Evolutionary conservation across 1,140 invertebrate genomes (phyloP), one percentile per base, ranked within the genome.

Genomic region (Atta cephalotes): DNA sequence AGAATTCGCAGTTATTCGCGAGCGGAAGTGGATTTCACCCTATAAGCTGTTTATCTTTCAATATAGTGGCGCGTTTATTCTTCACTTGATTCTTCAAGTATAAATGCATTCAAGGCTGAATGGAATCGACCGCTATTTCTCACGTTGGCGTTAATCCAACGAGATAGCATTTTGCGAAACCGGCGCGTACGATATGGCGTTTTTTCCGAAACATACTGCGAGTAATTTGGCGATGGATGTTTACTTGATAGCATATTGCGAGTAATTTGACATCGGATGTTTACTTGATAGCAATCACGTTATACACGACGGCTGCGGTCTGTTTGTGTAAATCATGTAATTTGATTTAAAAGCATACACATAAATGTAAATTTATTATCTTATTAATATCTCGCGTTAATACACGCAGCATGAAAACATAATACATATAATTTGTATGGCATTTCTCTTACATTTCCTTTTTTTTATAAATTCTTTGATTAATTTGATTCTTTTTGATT

Each of bases 41-140:
- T 4, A 56, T 62, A 76, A 74, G 80, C 68, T 74, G 80, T 72
- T 82, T 82, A 49, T 74, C 53, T 60, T 72, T 18, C 79, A 39
- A 31, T 60, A 82, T 60, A 82, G 35, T n/a, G 56, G 39, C 68
- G 39, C 56, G 25, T 82, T 72, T 82, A 56, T 35, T 82, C 68
- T 51, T 62, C 80, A 62, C 39, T 62, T 31, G 70, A 84, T 62
- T 84, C n/a, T 21, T n/a, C 21, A 31, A 25, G 49, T 80, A 63
- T 84, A 84, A 53, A 62, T 81, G 77, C 28, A 63, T 68, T 49
- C 51, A 60, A 58, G 68, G 68, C 68, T 62, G 68, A 4, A 45
- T 9, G 28, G 49, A n/a, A 84, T 84, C 70, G 21, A 84, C 56
- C 39, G 70, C 25, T 84, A 51, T 35, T 82, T 72, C 35, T 84